A percentile compares a stretch with the other conserved stretches of the same genome.
These are phyloP conservation scores for Phalanger gymnotis DNA, from an alignment of 2,797 vertebrate genomes.

Conservation along the genomic window DNA sequence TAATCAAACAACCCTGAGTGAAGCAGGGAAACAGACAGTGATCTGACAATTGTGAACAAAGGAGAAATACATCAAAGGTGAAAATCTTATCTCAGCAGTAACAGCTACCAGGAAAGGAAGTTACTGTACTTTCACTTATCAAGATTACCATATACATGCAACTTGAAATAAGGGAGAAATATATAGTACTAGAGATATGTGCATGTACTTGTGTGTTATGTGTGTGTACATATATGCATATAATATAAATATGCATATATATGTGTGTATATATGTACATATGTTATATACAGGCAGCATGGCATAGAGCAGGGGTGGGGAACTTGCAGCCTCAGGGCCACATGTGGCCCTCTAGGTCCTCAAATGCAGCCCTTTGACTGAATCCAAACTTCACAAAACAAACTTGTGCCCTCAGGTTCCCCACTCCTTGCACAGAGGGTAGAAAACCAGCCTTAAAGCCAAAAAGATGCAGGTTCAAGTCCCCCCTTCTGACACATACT, in stretches of 20 bases:
- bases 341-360: too few species aligned
- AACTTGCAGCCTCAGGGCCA: too few species aligned
- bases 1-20: slow-evolving; percentile 61
- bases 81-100: slow-evolving; percentile 39
- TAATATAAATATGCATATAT: not conserved
- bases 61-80: slow-evolving; percentile 61
- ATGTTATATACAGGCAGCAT: not conserved
- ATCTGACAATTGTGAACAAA: slow-evolving; percentile 73
- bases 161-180: slow-evolving; percentile 18
- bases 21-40: slow-evolving; percentile 68
- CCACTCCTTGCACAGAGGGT: not conserved
- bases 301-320: not conserved
- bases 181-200: not conserved
- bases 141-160: slow-evolving; percentile 73
- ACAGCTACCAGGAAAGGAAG: slow-evolving; percentile 15
- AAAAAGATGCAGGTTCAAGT: not conserved
- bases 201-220: not conserved
- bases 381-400: not conserved
- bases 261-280: not conserved
- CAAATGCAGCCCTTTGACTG: slow-evolving; percentile 5
- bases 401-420: too few species aligned
- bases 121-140: slow-evolving; percentile 70
- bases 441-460: not conserved
- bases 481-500: not conserved
- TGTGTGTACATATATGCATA: not conserved